Percentiles rank a stretch among this genome's conserved stretches.
Conservation (phyloP, 2,797 vertebrate genomes). For the Tragelaphus oryx region DNA sequence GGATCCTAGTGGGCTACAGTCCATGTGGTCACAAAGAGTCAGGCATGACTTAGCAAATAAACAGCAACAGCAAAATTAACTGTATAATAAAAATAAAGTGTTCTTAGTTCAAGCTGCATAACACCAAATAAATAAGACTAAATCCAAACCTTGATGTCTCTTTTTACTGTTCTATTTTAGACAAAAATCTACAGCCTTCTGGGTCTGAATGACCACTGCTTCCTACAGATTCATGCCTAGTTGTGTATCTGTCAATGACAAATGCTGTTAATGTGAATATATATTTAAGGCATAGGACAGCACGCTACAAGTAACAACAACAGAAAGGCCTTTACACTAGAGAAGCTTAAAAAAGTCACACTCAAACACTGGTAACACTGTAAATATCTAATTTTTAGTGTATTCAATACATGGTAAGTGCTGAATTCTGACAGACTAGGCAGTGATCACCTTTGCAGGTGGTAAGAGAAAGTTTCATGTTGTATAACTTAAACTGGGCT, state of each 20-base stretch:
- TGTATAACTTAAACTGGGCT: background rate
- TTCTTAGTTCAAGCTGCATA: background rate
- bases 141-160: background rate
- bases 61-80: background rate
- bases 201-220: accelerated
- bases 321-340: background rate
- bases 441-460: background rate
- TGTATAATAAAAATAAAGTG: background rate
- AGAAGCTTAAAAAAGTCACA: background rate
- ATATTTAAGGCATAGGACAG: background rate
- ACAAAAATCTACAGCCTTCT: background rate
- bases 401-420: background rate
- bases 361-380: background rate
- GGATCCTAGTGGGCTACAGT: background rate
- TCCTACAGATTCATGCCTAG: background rate
- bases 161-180: background rate
- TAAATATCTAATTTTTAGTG: background rate
- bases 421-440: background rate
- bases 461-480: slow-evolving; percentile 7
- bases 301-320: background rate
- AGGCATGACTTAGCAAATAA: background rate
- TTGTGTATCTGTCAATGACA: background rate
- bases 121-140: background rate
- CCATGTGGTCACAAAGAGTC: background rate
- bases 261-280: background rate